These are phyloP conservation scores for Paraplagusia blochii DNA, from an alignment of 2,113 vertebrate species.

Conservation along the genomic window DNA sequence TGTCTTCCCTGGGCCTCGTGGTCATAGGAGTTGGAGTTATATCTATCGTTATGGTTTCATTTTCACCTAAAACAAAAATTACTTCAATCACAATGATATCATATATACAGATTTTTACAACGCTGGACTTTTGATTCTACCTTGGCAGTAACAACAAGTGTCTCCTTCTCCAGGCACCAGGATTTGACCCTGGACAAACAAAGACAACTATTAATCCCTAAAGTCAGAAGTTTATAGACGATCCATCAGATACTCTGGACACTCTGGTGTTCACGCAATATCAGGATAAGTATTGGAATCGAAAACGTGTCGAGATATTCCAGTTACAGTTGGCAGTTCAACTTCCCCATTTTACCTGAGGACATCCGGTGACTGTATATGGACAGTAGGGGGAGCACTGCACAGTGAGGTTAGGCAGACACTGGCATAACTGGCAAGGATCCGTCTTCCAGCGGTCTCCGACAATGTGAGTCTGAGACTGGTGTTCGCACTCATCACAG, in stretches of 20 bases:
- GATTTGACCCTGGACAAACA: constrained; percentile 70
- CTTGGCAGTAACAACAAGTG: constrained; percentile 79
- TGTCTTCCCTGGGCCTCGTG: constrained; percentile 43
- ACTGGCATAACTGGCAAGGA: constrained; percentile 82
- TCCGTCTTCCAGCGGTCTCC: constrained; percentile 81
- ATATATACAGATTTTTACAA: not conserved
- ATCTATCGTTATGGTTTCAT: constrained; percentile 41
- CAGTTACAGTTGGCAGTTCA: too few species aligned
- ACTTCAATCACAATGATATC: not conserved
- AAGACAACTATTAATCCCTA: not conserved
- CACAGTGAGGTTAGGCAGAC: constrained; percentile 70
- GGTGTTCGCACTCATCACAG: constrained; percentile 78
- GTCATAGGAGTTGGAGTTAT: constrained; percentile 43
- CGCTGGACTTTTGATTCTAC: constrained; percentile 45
- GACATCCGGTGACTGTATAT: constrained; percentile 72
- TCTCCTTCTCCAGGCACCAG: constrained; percentile 75
- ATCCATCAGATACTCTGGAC: too few species aligned
- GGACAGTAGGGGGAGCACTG: constrained; percentile 81
- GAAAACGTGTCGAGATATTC: too few species aligned
- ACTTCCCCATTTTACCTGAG: constrained; percentile 70
- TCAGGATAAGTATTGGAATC: too few species aligned
- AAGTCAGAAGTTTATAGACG: too few species aligned
- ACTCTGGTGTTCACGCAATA: too few species aligned
- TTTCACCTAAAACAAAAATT: constrained; percentile 36
- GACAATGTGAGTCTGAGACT: constrained; percentile 58